Percentiles rank a stretch among this genome's conserved stretches.
Evolutionary conservation across 2,888 invertebrate species (phyloP).

Genomic region (Actias luna): DNA sequence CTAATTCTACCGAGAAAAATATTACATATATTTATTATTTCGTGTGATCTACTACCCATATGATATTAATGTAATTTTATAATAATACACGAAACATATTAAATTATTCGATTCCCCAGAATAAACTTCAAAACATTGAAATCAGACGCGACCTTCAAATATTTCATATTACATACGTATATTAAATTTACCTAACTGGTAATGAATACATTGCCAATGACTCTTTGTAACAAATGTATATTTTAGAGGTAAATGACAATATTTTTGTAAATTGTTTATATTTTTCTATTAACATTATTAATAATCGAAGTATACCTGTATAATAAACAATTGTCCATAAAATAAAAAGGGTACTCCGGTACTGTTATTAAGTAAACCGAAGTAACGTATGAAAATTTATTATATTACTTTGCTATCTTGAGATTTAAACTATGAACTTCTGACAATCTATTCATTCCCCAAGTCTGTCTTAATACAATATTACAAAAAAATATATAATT

Average conservation of each 20-base stretch:
- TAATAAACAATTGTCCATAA: not conserved
- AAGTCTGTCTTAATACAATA: not conserved
- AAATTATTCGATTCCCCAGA: not conserved
- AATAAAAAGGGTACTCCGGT: not conserved
- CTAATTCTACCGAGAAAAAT: too few species aligned
- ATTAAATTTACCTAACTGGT: not conserved
- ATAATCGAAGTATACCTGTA: not conserved
- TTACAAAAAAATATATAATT: not conserved
- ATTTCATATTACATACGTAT: not conserved
- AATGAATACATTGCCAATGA: not conserved
- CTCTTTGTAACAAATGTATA: not conserved
- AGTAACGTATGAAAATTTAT: constrained; percentile 10
- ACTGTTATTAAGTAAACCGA: constrained; percentile 11
- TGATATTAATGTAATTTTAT: not conserved
- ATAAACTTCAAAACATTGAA: not conserved
- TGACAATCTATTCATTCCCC: not conserved
- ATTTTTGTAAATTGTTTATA: not conserved
- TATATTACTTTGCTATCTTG: not conserved
- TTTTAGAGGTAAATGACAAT: not conserved
- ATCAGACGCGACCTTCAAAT: not conserved
- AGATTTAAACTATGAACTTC: not conserved
- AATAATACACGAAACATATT: not conserved
- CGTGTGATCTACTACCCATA: not conserved
- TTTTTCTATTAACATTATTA: not conserved
- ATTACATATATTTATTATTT: too few species aligned